These are phyloP conservation scores for Rhagonycha lutea DNA, from an alignment of 2,888 invertebrate species.

Conservation along the genomic window DNA sequence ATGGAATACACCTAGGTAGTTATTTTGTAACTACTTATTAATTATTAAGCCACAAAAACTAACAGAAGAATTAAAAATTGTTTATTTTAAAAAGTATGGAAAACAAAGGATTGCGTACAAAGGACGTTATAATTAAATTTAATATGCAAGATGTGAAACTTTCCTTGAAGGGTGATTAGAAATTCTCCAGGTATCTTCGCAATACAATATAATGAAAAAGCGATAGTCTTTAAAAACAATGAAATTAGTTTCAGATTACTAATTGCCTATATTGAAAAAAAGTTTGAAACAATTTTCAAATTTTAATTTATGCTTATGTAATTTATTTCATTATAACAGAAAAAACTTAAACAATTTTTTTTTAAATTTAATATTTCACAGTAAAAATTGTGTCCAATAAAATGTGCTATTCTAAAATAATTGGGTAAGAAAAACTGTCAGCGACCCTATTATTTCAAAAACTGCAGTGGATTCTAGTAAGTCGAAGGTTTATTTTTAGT, in stretches of 20 bases:
- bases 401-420: background rate
- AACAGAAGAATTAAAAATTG: background rate
- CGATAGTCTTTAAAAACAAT: background rate
- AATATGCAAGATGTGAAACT: background rate
- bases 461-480: too few species aligned
- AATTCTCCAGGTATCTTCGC: background rate
- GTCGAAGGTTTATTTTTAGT: background rate
- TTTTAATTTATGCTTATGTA: background rate
- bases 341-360: background rate
- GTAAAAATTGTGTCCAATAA: background rate
- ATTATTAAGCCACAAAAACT: background rate
- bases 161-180: background rate
- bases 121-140: background rate
- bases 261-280: background rate
- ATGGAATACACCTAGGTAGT: too few species aligned
- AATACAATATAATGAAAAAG: background rate
- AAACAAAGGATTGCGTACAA: background rate
- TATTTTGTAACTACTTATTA: background rate
- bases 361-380: background rate
- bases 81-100: background rate
- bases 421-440: background rate
- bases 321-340: background rate
- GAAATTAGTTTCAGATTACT: background rate
- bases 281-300: background rate
- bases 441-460: background rate